Conservation (phyloP, 2,888 invertebrate genomes). For the Copidosoma aretas region DNA sequence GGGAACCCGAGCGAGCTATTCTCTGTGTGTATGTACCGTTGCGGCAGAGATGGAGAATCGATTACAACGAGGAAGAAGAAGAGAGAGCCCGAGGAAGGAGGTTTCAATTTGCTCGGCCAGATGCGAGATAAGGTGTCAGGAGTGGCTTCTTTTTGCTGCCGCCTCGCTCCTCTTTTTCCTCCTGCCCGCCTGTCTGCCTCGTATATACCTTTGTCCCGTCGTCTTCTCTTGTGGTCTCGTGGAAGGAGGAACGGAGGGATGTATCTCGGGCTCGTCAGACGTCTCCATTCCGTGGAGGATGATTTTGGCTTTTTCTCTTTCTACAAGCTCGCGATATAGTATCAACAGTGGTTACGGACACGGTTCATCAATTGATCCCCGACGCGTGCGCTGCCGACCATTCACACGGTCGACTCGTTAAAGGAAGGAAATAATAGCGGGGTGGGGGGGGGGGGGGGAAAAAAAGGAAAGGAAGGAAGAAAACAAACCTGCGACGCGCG, state of each 20-base stretch:
- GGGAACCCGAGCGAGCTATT: too few relatives aligned
- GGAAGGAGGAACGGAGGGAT: too few relatives aligned
- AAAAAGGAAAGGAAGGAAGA: not conserved
- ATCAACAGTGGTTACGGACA: not conserved
- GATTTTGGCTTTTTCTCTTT: too few relatives aligned
- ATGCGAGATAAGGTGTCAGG: conserved; percentile 31
- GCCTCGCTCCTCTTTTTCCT: not conserved
- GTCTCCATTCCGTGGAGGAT: too few relatives aligned
- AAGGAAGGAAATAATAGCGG: not conserved
- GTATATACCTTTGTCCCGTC: not conserved
- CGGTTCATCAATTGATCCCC: not conserved
- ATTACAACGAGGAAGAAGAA: conserved; percentile 23
- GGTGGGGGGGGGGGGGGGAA: too few relatives aligned
- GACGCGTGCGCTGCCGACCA: not conserved
- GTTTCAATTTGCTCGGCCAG: conserved; percentile 22
- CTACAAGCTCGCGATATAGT: too few relatives aligned
- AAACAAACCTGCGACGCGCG: not conserved
- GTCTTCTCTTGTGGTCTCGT: too few relatives aligned
- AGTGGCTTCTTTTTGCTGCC: not conserved
- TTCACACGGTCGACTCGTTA: not conserved
- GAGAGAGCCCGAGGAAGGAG: not conserved
- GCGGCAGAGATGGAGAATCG: conserved; percentile 3
- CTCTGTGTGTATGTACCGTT: too few relatives aligned
- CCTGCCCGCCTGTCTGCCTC: not conserved
- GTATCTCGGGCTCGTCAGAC: too few relatives aligned